phyloP scores from a whole-genome alignment of 2,113 vertebrate genomes.

The Mustela lutreola region DNA sequence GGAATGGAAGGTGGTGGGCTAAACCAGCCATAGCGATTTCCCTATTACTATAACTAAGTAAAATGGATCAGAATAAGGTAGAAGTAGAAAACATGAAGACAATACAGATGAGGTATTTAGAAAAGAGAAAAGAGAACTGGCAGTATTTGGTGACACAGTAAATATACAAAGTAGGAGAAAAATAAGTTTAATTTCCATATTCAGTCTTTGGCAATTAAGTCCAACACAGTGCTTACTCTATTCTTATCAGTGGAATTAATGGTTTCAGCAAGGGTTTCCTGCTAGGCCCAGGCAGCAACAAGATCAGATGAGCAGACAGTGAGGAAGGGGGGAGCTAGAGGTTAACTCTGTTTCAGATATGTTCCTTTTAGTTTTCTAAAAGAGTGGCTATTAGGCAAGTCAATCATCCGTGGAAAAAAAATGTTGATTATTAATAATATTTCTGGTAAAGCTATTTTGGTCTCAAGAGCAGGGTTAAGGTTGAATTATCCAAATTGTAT shows the following conservation, averaged over 20 bases:
- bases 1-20: neutral
- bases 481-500: conserved; percentile 22
- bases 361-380: neutral
- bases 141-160: neutral
- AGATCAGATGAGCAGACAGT: neutral
- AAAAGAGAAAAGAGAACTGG: neutral
- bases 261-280: neutral
- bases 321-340: neutral
- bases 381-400: neutral
- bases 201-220: neutral
- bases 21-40: neutral
- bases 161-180: neutral
- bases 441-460: neutral
- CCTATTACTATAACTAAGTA: neutral
- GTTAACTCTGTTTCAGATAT: neutral
- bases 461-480: neutral
- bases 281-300: neutral
- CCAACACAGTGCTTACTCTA: neutral
- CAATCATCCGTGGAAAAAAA: neutral
- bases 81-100: neutral
- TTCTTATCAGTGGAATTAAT: neutral
- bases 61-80: neutral
- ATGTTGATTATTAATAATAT: neutral
- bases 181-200: neutral
- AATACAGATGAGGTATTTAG: neutral